Conservation (phyloP, 2,888 invertebrate species). For the Seladonia tumulorum region DNA sequence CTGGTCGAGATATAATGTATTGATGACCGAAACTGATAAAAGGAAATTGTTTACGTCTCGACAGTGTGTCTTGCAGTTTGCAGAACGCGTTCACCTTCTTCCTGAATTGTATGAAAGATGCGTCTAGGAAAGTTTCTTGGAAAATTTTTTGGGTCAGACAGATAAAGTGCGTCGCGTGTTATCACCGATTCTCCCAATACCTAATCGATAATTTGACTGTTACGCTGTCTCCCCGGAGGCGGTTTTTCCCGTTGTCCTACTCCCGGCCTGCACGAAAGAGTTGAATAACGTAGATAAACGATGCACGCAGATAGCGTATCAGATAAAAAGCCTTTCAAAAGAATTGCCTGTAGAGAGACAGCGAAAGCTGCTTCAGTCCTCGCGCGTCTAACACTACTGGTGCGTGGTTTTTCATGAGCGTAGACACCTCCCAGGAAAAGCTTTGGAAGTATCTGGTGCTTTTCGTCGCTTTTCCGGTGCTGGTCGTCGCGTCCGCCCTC, state of each 20-base stretch:
- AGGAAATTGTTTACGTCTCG: not conserved
- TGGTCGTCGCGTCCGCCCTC: constrained; percentile 51
- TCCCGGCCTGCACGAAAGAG: not conserved
- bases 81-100: not conserved
- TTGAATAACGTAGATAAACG: not conserved
- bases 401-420: not conserved
- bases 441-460: constrained; percentile 61
- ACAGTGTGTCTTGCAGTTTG: not conserved
- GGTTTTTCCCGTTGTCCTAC: not conserved
- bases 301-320: constrained; percentile 9
- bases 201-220: constrained; percentile 19
- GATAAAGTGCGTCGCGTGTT: not conserved
- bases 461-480: constrained; percentile 58
- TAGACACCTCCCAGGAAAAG: constrained; percentile 25
- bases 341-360: not conserved
- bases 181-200: constrained; percentile 16
- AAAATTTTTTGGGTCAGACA: not conserved
- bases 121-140: not conserved
- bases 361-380: not conserved
- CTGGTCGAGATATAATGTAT: not conserved
- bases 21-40: not conserved
- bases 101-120: not conserved
- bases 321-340: not conserved
- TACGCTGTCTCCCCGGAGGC: not conserved
- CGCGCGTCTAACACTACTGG: constrained; percentile 9